Evolutionary conservation across 2,888 invertebrate species (phyloP).

Genomic region (Caenorhabditis sp.): DNA sequence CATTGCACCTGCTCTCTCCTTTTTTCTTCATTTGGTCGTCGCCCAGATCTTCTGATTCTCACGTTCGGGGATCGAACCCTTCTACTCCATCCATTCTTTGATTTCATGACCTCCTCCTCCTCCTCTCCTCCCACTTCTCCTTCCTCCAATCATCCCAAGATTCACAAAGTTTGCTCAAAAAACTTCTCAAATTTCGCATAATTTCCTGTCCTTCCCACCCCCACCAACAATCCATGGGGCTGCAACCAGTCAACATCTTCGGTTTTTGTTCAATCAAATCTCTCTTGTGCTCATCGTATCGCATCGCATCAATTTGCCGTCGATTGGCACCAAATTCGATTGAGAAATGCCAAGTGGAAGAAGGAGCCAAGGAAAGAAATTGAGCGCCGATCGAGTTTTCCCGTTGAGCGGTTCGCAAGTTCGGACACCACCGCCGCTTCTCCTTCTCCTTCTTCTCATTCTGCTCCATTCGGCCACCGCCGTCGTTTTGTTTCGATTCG

Average conservation of each 20-base stretch:
- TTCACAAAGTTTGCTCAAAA: constrained; percentile 24
- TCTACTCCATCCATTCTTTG: not conserved
- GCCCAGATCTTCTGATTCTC: not conserved
- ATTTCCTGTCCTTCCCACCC: constrained; percentile 39
- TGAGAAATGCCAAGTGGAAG: not conserved
- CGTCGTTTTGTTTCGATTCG: constrained; percentile 5
- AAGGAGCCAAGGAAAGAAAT: too few relatives aligned
- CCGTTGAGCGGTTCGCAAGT: constrained; percentile 9
- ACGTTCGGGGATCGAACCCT: not conserved
- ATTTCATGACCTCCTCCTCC: not conserved
- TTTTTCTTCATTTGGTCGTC: not conserved
- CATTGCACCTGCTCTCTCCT: constrained; percentile 1
- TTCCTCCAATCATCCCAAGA: not conserved
- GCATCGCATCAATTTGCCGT: constrained; percentile 2
- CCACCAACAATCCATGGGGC: not conserved
- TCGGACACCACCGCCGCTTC: constrained; percentile 13
- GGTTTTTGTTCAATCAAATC: constrained; percentile 47
- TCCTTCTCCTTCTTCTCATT: not conserved
- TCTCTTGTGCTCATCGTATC: constrained; percentile 14
- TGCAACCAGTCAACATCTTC: constrained; percentile 26
- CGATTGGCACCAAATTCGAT: constrained; percentile 39
- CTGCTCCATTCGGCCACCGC: not conserved
- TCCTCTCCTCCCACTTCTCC: not conserved
- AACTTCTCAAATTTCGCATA: constrained; percentile 48
- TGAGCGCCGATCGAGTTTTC: not conserved